Percentiles rank a stretch among this genome's conserved stretches.
phyloP scores from a whole-genome alignment of 2,797 vertebrate species.

The Micropoecilia bifurca region DNA sequence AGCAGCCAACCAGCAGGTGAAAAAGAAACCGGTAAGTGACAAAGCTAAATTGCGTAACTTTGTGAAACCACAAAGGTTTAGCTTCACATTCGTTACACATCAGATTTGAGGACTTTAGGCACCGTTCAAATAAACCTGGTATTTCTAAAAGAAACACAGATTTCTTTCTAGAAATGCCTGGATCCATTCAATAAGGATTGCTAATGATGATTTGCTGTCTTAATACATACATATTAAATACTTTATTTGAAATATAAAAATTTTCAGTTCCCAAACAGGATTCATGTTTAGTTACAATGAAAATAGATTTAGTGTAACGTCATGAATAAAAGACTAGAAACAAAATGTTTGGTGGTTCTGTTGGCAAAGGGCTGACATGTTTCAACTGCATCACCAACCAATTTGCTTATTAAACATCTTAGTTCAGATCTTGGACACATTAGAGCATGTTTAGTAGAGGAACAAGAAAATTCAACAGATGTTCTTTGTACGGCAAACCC shows the following conservation, averaged over 20 bases:
- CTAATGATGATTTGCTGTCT: neutral
- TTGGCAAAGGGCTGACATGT: neutral
- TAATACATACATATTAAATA: neutral
- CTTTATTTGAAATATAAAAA: neutral
- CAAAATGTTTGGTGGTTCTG: neutral
- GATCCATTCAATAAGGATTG: neutral
- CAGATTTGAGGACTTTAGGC: neutral
- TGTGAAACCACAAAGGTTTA: neutral
- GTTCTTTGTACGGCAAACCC: neutral
- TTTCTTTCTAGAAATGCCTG: neutral
- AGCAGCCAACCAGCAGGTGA: conserved; percentile 91
- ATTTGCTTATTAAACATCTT: neutral
- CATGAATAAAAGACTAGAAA: neutral
- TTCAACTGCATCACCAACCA: neutral
- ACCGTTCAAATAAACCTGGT: neutral
- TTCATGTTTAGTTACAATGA: neutral
- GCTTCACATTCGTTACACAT: neutral
- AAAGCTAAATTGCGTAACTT: neutral
- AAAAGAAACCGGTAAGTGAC: conserved; percentile 97
- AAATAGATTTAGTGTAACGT: neutral
- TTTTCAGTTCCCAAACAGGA: neutral
- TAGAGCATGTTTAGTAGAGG: neutral
- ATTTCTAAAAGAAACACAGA: neutral
- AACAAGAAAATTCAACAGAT: neutral
- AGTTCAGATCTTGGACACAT: neutral